These are phyloP conservation scores for Leptatherina wallacei DNA, from an alignment of 2,797 vertebrate genomes.

Conservation along the genomic window DNA sequence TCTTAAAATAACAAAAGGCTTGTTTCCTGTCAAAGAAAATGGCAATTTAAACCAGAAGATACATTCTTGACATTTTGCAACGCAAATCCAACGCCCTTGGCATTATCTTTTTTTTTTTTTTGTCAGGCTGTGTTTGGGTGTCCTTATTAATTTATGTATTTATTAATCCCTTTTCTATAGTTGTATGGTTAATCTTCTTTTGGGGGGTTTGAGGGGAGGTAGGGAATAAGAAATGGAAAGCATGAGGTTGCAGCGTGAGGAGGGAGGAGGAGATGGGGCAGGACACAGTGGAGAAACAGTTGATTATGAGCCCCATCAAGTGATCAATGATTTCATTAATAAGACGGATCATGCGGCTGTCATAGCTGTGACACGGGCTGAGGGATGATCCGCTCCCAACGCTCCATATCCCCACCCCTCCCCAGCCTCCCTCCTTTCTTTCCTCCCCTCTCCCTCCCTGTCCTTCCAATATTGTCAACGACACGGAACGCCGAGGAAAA, in stretches of 20 bases:
- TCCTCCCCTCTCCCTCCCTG: slow-evolving; percentile 53
- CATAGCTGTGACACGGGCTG: slow-evolving; percentile 93
- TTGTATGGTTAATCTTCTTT: slow-evolving; percentile 27
- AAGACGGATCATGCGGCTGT: slow-evolving; percentile 97
- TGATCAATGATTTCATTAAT: slow-evolving; percentile 99
- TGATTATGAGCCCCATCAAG: slow-evolving; percentile 98
- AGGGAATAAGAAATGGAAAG: slow-evolving; percentile 41
- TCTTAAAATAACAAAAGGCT: slow-evolving; percentile 2
- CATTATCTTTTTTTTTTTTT: not conserved
- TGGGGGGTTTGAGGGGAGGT: not conserved
- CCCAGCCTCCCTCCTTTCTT: slow-evolving; percentile 27
- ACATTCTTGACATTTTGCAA: slow-evolving; percentile 6
- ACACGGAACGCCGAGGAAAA: slow-evolving; percentile 55
- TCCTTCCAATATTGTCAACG: slow-evolving; percentile 85
- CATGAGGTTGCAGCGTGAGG: slow-evolving; percentile 52
- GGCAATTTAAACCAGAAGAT: not conserved
- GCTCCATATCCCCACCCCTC: slow-evolving; percentile 88
- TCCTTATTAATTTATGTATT: slow-evolving; percentile 34
- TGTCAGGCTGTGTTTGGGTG: slow-evolving; percentile 15
- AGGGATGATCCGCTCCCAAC: slow-evolving; percentile 91
- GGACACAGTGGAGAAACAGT: slow-evolving; percentile 83
- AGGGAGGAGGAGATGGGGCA: slow-evolving; percentile 72
- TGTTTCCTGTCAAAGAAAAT: not conserved
- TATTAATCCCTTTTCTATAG: not conserved
- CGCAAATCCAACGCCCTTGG: not conserved